A percentile compares a stretch with the other conserved stretches of the same genome.
Conservation (phyloP, 1,140 invertebrate genomes). For the Coptotermes formosanus region DNA sequence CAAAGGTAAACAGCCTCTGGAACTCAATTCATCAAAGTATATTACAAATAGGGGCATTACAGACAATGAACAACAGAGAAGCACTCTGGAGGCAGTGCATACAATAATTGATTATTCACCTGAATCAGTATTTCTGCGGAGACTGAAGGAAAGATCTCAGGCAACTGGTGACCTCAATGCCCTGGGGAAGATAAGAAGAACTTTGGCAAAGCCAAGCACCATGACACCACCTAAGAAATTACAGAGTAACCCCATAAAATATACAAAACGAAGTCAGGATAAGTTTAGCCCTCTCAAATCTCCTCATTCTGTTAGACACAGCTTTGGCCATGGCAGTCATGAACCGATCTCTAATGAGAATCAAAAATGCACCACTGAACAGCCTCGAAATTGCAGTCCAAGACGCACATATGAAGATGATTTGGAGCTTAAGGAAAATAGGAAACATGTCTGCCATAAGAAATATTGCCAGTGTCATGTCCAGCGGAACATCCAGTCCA, state of each 20-base stretch:
- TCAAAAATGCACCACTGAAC: too few species aligned
- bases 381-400: neutral
- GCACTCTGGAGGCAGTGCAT: neutral
- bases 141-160: neutral
- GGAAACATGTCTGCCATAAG: neutral
- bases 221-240: neutral
- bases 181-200: neutral
- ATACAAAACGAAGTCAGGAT: neutral
- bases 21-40: neutral
- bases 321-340: neutral
- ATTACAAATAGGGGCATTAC: neutral
- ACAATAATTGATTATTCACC: constrained; percentile 20
- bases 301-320: neutral
- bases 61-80: neutral
- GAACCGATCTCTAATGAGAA: too few species aligned
- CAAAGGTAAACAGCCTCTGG: neutral
- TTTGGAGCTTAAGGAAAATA: neutral
- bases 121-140: constrained; percentile 5
- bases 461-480: neutral
- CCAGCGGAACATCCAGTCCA: neutral
- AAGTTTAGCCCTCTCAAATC: neutral
- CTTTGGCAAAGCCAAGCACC: neutral
- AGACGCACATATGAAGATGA: neutral
- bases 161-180: neutral
- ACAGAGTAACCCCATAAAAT: neutral